Evolutionary conservation across 2,797 vertebrate species (phyloP).

Genomic region (Chrysolophus pictus): DNA sequence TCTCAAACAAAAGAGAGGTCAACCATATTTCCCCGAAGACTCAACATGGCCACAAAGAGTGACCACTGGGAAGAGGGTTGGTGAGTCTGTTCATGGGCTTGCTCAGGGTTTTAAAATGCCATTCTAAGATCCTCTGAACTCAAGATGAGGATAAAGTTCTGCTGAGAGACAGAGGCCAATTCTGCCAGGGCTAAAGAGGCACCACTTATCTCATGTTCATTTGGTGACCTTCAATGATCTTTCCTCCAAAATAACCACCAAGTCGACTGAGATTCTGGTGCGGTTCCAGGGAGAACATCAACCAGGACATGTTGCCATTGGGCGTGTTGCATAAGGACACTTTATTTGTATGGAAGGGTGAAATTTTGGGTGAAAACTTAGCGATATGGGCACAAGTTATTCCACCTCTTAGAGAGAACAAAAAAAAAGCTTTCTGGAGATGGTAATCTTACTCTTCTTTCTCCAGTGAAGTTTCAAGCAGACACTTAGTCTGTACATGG

Average conservation of each 20-base stretch:
- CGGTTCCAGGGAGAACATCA: fast-evolving
- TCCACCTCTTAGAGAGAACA: not conserved
- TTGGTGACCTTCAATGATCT: not conserved
- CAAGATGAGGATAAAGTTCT: not conserved
- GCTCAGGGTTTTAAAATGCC: not conserved
- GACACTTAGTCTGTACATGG: fast-evolving
- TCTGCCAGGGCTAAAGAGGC: not conserved
- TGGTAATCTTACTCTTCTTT: not conserved
- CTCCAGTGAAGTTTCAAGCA: not conserved
- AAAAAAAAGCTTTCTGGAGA: not conserved
- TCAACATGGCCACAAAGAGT: not conserved
- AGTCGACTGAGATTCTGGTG: not conserved
- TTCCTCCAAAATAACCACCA: not conserved
- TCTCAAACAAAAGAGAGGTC: not conserved
- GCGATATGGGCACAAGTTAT: not conserved
- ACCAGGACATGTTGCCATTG: not conserved
- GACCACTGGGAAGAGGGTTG: not conserved
- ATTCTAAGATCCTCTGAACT: not conserved
- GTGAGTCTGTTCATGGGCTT: not conserved
- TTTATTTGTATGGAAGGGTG: not conserved
- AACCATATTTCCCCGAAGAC: not conserved
- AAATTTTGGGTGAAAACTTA: not conserved
- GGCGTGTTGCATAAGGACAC: fast-evolving
- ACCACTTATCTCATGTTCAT: not conserved
- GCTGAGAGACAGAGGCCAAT: not conserved